A percentile compares a stretch with the other conserved stretches of the same genome.
Conservation (phyloP, 2,797 vertebrate species). For the Pelochelys cantorii region DNA sequence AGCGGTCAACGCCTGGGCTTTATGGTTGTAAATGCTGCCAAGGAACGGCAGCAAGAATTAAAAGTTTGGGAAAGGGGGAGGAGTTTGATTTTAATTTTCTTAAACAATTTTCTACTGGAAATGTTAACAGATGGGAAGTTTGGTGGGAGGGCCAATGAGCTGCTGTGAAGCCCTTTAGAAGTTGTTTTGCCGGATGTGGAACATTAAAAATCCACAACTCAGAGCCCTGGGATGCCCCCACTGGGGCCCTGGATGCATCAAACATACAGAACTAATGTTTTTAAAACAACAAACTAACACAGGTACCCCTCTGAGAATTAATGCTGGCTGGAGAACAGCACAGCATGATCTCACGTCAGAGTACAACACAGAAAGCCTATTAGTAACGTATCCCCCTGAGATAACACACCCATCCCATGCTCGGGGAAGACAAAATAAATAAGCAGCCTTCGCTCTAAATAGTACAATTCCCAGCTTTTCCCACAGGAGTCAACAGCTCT, state of each 20-base stretch:
- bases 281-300: no score
- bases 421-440: not conserved
- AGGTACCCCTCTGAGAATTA: not conserved
- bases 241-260: not conserved
- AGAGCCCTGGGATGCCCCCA: not conserved
- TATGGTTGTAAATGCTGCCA: not conserved
- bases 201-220: not conserved
- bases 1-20: not conserved
- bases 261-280: not conserved
- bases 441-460: not conserved
- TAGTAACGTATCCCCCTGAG: not conserved
- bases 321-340: not conserved
- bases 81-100: not conserved
- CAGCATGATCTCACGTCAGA: accelerated
- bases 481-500: slow-evolving; percentile 11
- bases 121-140: not conserved
- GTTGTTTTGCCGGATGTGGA: no score
- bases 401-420: accelerated
- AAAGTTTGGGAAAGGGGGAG: not conserved
- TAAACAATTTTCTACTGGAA: not conserved
- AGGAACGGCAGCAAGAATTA: not conserved
- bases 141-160: not conserved
- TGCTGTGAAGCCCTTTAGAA: not conserved
- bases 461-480: not conserved
- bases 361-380: not conserved